Evolutionary conservation across 2,888 invertebrate genomes (phyloP).

Genomic region (Metacarcinus magister): DNA sequence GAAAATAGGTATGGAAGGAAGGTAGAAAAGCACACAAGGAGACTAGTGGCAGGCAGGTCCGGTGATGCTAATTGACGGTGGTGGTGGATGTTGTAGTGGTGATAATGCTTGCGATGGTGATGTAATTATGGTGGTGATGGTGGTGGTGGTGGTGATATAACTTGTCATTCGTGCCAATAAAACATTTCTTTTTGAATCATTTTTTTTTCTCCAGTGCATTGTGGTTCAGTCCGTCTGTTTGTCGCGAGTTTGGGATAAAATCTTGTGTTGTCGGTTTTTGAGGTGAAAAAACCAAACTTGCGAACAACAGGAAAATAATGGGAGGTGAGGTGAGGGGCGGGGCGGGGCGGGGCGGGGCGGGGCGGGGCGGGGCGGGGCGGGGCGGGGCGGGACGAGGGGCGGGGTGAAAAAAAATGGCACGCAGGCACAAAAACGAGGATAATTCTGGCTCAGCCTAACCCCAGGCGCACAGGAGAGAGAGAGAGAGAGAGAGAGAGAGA

Average conservation of each 20-base stretch:
- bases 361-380: not conserved
- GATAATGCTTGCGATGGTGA: not conserved
- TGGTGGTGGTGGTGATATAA: not conserved
- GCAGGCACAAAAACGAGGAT: constrained; percentile 42
- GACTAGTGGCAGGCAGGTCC: not conserved
- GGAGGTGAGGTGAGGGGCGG: not conserved
- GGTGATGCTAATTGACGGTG: not conserved
- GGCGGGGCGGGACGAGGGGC: not conserved
- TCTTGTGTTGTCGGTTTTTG: not conserved
- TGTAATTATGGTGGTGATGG: not conserved
- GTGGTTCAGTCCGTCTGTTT: not conserved
- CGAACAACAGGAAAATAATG: constrained; percentile 41
- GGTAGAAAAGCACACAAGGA: constrained; percentile 29
- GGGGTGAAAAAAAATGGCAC: not conserved
- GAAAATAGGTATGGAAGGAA: constrained; percentile 23
- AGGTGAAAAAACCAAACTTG: not conserved
- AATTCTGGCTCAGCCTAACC: constrained; percentile 26
- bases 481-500: constrained; percentile 39
- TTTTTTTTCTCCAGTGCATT: not conserved
- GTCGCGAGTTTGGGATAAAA: not conserved
- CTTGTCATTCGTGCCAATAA: not conserved
- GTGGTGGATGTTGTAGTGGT: not conserved
- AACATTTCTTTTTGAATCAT: not conserved
- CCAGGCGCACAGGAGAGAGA: constrained; percentile 10
- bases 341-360: not conserved